A percentile compares a stretch with the other conserved stretches of the same genome.
Conservation (phyloP, 2,113 vertebrate species). For the Eulacestoma nigropectus region DNA sequence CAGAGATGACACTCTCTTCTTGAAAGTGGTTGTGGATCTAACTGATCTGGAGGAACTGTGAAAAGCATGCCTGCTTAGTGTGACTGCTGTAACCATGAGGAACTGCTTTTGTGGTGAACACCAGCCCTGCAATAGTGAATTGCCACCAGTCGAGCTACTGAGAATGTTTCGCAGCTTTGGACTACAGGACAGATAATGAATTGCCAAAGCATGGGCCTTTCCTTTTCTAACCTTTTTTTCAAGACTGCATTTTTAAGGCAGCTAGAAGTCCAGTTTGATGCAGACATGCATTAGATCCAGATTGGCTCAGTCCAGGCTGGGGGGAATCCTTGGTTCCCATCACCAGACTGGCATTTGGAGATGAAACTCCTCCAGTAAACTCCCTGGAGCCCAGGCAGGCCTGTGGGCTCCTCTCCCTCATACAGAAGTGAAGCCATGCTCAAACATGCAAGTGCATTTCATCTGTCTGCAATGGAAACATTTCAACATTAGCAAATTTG, state of each 20-base stretch:
- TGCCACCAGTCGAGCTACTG: background rate
- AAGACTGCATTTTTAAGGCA: background rate
- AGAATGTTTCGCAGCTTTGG: background rate
- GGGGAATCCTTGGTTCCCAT: background rate
- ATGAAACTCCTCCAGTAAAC: background rate
- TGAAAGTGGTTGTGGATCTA: slow-evolving; percentile 85
- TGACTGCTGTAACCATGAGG: background rate
- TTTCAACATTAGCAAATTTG: background rate
- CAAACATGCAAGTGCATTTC: background rate
- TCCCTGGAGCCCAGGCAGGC: slow-evolving; percentile 4
- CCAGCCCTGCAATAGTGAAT: background rate
- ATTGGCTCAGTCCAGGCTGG: background rate
- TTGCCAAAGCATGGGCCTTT: slow-evolving; percentile 15
- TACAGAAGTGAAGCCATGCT: background rate
- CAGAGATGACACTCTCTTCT: slow-evolving; percentile 83
- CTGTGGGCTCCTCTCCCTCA: background rate
- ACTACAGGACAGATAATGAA: background rate
- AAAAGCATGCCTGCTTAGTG: rapidly evolving
- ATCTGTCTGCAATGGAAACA: background rate
- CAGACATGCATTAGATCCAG: background rate
- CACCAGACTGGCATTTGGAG: background rate
- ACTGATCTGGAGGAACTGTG: slow-evolving; percentile 82
- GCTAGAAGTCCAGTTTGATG: background rate
- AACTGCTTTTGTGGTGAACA: background rate
- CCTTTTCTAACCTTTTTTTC: slow-evolving; percentile 3